Conservation (phyloP, 1,140 invertebrate genomes). For the Varroa destructor region DNA sequence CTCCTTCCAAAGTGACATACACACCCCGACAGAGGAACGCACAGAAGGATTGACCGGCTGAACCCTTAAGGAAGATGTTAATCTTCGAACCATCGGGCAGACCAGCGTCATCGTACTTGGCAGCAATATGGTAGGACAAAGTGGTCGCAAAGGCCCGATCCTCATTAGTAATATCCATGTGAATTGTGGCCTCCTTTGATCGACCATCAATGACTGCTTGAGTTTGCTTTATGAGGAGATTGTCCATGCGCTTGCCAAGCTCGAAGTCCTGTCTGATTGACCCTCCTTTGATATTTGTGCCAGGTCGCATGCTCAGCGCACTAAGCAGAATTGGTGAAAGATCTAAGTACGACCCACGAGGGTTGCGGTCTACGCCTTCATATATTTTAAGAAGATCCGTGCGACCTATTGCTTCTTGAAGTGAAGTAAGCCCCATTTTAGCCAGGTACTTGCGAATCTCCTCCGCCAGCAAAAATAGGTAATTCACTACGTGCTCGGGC, state of each 20-base stretch:
- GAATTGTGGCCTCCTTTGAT: constrained; percentile 48
- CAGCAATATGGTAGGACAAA: constrained; percentile 81
- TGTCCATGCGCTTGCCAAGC: constrained; percentile 73
- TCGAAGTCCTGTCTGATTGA: constrained; percentile 74
- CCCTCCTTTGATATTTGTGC: constrained; percentile 78
- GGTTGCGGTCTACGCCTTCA: constrained; percentile 46
- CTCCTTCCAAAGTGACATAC: constrained; percentile 78
- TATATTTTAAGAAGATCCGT: constrained; percentile 61
- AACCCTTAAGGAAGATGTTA: constrained; percentile 71
- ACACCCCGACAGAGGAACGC: constrained; percentile 89
- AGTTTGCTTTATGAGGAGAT: constrained; percentile 62
- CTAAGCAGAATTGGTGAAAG: constrained; percentile 71
- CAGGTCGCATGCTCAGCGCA: constrained; percentile 72
- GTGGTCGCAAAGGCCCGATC: constrained; percentile 83
- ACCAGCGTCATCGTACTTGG: constrained; percentile 74
- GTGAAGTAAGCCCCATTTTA: constrained; percentile 66
- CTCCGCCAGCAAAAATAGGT: constrained; percentile 91
- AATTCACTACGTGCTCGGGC: constrained; percentile 95
- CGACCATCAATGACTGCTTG: constrained; percentile 57
- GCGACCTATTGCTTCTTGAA: constrained; percentile 85
- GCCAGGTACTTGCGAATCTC: constrained; percentile 82
- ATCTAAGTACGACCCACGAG: constrained; percentile 72
- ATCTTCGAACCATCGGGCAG: constrained; percentile 67
- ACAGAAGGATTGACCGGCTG: constrained; percentile 97
- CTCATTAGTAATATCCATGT: constrained; percentile 75